phyloP scores from a whole-genome alignment of 1,140 invertebrate genomes.

The Drosophila carrolli region DNA sequence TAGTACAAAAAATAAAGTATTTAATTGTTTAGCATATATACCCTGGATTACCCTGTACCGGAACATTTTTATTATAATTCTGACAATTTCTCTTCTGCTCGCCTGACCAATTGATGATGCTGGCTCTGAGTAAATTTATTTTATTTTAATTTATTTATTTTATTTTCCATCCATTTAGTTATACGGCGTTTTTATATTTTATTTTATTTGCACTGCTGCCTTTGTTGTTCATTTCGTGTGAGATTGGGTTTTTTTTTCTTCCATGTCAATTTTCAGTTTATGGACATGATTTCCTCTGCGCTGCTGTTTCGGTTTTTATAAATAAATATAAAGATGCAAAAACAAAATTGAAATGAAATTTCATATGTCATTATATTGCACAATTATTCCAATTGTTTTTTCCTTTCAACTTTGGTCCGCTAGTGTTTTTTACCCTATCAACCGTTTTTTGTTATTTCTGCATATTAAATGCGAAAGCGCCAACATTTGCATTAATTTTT shows the following conservation, averaged over 20 bases:
- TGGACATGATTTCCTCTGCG: conserved; percentile 54
- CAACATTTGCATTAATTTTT: conserved; percentile 52
- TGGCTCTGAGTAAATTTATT: conserved; percentile 25
- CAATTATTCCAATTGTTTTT: conserved; percentile 44
- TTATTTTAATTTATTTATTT: conserved; percentile 57
- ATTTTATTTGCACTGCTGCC: conserved; percentile 6
- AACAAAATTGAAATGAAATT: conserved; percentile 66
- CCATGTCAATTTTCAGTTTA: conserved; percentile 54
- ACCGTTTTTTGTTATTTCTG: conserved; percentile 34
- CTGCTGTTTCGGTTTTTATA: conserved; percentile 21
- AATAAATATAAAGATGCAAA: conserved; percentile 36
- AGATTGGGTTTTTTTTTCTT: conserved; percentile 25
- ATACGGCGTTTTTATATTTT: not conserved
- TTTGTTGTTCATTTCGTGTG: conserved; percentile 32
- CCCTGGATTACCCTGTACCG: not conserved
- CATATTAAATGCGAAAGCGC: conserved; percentile 50
- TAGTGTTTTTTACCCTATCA: conserved; percentile 10
- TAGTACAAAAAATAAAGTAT: not conserved
- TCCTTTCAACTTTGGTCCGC: conserved; percentile 19
- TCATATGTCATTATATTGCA: conserved; percentile 56
- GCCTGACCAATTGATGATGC: conserved; percentile 21
- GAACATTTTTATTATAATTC: conserved; percentile 15
- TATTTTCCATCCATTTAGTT: conserved; percentile 33
- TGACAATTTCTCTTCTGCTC: conserved; percentile 1
- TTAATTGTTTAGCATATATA: not conserved